A percentile compares a stretch with the other conserved stretches of the same genome.
Evolutionary conservation across 2,113 vertebrate genomes (phyloP).

Genomic region (Istiophorus platypterus): DNA sequence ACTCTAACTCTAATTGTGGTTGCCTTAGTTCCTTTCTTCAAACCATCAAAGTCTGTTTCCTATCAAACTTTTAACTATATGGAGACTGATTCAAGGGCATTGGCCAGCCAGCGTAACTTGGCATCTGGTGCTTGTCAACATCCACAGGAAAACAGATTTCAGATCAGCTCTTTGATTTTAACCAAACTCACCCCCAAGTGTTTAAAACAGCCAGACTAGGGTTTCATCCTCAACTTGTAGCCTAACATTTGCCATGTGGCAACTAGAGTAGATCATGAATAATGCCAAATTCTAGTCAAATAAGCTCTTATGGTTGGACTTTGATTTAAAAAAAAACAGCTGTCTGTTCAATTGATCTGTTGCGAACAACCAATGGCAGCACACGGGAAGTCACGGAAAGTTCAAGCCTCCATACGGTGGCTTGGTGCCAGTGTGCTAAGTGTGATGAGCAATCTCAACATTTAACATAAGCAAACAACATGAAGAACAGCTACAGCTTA

Average conservation of each 20-base stretch:
- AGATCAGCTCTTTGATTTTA: slow-evolving; percentile 45
- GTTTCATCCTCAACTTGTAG: slow-evolving; percentile 35
- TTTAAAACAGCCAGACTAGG: slow-evolving; percentile 37
- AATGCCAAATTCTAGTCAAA: slow-evolving; percentile 1
- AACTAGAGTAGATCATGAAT: slow-evolving; percentile 7
- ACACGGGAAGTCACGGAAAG: slow-evolving; percentile 16
- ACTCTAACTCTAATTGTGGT: slow-evolving; percentile 63
- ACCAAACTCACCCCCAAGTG: slow-evolving; percentile 24
- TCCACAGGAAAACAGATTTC: slow-evolving; percentile 40
- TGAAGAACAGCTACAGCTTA: slow-evolving; percentile 19
- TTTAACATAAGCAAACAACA: background rate
- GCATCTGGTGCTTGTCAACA: slow-evolving; percentile 62
- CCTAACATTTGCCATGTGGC: slow-evolving; percentile 41
- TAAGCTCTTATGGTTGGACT: slow-evolving; percentile 11
- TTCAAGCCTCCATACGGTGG: slow-evolving; percentile 17
- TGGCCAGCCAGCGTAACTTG: slow-evolving; percentile 15
- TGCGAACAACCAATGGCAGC: slow-evolving; percentile 18
- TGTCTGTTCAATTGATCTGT: background rate
- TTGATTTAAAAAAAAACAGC: slow-evolving; percentile 9
- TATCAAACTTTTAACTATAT: slow-evolving; percentile 47
- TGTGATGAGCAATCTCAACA: background rate
- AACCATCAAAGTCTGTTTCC: slow-evolving; percentile 62
- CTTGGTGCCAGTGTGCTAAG: background rate
- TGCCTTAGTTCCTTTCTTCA: slow-evolving; percentile 57
- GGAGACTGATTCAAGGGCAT: slow-evolving; percentile 42